Evolutionary conservation across 2,797 vertebrate genomes (phyloP).

Genomic region (Tolypeutes matacus): DNA sequence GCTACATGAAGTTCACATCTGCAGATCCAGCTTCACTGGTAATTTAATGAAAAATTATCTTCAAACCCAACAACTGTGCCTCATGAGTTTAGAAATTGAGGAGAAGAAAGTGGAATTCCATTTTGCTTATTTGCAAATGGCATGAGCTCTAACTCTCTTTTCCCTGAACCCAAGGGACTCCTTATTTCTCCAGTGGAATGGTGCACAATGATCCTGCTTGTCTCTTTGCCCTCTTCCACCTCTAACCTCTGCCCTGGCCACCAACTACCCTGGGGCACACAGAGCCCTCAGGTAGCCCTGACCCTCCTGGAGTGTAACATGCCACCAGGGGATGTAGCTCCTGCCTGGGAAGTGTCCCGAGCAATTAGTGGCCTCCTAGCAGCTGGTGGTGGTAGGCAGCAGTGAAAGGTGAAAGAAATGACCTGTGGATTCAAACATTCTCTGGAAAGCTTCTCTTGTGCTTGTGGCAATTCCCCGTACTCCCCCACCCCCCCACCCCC

Average conservation of each 20-base stretch:
- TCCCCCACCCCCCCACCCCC: too few species aligned
- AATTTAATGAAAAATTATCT: neutral
- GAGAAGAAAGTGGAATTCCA: too few species aligned
- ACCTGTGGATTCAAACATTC: constrained; percentile 22
- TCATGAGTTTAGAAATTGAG: neutral
- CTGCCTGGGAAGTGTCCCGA: neutral
- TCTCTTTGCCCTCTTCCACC: neutral
- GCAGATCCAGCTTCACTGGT: neutral
- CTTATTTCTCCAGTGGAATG: neutral
- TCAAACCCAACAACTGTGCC: neutral
- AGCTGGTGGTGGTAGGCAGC: constrained; percentile 43
- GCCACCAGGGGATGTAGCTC: rapidly evolving
- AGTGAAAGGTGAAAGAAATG: constrained; percentile 61
- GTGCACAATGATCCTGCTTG: rapidly evolving
- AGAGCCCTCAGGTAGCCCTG: neutral
- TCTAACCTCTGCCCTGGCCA: neutral
- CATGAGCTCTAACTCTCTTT: neutral
- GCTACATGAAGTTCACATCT: too few species aligned
- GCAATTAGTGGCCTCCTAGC: neutral
- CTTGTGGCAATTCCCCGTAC: neutral
- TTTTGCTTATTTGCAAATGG: neutral
- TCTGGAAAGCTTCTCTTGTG: constrained; percentile 63
- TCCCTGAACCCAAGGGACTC: too few species aligned
- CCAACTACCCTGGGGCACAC: too few species aligned
- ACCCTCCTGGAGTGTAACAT: neutral